Evolutionary conservation across 1,140 invertebrate species (phyloP).

Genomic region (Ooceraea biroi): DNA sequence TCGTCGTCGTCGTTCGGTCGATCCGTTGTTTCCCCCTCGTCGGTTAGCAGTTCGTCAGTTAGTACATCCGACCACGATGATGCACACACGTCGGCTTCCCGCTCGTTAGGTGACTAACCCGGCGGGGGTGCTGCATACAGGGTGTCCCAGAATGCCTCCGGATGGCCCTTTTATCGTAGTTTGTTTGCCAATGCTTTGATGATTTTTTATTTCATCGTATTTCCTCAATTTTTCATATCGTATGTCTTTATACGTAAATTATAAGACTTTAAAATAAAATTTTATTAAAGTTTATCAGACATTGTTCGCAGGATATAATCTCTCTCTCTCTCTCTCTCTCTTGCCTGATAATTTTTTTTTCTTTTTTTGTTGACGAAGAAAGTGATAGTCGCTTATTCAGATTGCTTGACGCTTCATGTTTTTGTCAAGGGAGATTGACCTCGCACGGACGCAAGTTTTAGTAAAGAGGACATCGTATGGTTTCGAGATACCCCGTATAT

Average conservation of each 20-base stretch:
- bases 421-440: not conserved
- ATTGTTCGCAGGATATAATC: not conserved
- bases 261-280: not conserved
- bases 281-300: not conserved
- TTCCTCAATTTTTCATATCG: not conserved
- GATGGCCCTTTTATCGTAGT: not conserved
- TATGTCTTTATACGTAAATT: not conserved
- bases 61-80: conserved; percentile 57
- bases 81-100: conserved; percentile 46
- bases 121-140: conserved; percentile 38
- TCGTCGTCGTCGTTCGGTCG: conserved; percentile 1
- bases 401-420: not conserved
- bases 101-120: conserved; percentile 60
- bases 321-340: no score
- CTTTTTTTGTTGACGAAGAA: not conserved
- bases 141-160: not conserved
- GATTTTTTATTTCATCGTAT: not conserved
- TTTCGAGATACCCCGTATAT: conserved; percentile 17
- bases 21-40: not conserved
- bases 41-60: conserved; percentile 36
- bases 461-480: not conserved
- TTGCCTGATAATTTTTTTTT: not conserved
- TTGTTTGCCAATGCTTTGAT: not conserved
- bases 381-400: not conserved
- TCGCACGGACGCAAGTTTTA: not conserved